These are phyloP conservation scores for Drosophila siamana DNA, from an alignment of 2,888 invertebrate species.

Conservation along the genomic window DNA sequence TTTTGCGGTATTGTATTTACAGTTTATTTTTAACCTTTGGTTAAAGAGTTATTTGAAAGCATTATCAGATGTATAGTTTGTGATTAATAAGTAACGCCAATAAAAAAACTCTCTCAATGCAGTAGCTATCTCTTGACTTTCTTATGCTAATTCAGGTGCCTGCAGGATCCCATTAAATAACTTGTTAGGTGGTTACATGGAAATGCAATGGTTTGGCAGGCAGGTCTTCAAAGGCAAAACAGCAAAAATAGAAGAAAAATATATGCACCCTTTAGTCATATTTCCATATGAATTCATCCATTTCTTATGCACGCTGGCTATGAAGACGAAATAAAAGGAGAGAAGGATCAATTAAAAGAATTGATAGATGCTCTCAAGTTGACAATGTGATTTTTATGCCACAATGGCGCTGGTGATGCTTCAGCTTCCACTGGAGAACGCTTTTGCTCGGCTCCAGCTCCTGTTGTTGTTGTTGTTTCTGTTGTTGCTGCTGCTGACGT, in stretches of 20 bases:
- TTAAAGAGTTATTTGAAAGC: too few relatives aligned
- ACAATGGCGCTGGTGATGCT: slow-evolving; percentile 41
- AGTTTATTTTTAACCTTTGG: too few relatives aligned
- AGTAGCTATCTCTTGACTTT: too few relatives aligned
- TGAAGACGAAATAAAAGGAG: slow-evolving; percentile 33
- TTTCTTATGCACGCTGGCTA: slow-evolving; percentile 28
- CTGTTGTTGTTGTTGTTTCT: slow-evolving; percentile 15
- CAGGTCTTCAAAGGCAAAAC: slow-evolving; percentile 11
- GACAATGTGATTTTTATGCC: slow-evolving; percentile 69
- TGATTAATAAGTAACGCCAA: too few relatives aligned
- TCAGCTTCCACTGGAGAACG: slow-evolving; percentile 18
- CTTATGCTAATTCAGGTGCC: background rate
- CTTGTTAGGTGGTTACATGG: slow-evolving; percentile 28
- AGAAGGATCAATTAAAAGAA: slow-evolving; percentile 72
- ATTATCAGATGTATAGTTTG: too few relatives aligned
- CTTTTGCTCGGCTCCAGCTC: slow-evolving; percentile 19
- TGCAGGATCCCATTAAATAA: slow-evolving; percentile 16
- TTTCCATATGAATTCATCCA: slow-evolving; percentile 57
- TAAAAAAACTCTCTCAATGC: too few relatives aligned
- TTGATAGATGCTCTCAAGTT: slow-evolving; percentile 71
- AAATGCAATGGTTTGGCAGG: slow-evolving; percentile 47
- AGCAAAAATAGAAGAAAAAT: background rate
- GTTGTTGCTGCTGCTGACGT: slow-evolving; percentile 12
- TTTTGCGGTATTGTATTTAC: too few relatives aligned
- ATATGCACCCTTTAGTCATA: slow-evolving; percentile 40